These are phyloP conservation scores for Leptinotarsa defecta DNA, from an alignment of 1,140 invertebrate species.

Conservation along the genomic window DNA sequence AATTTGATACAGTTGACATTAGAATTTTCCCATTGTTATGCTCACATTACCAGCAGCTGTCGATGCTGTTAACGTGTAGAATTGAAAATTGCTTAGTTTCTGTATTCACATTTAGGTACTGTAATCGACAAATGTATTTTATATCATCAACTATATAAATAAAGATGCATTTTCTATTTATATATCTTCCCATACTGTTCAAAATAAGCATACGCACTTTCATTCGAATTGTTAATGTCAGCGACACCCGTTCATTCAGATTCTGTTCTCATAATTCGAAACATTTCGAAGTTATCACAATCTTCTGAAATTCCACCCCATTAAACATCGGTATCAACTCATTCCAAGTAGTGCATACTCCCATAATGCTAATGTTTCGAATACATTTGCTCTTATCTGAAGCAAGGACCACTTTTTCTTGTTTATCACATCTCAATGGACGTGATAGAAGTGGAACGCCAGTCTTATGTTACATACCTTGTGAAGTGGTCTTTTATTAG, in stretches of 20 bases:
- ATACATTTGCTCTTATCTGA: conserved; percentile 17
- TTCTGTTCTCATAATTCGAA: neutral
- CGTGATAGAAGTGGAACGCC: conserved; percentile 13
- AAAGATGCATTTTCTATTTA: no score
- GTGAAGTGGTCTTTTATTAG: conserved; percentile 23
- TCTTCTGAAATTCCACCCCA: conserved; percentile 10
- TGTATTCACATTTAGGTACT: no score
- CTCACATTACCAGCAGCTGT: no score
- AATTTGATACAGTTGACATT: no score
- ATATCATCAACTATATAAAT: no score
- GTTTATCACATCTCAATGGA: conserved; percentile 10
- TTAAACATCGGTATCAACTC: neutral
- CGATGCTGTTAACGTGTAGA: no score
- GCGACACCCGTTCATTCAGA: neutral
- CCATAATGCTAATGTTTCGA: conserved; percentile 13
- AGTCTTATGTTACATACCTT: conserved; percentile 19
- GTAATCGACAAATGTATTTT: no score
- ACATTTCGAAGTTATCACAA: conserved; percentile 10
- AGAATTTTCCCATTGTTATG: no score
- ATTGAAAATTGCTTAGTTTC: no score
- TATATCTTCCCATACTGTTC: no score
- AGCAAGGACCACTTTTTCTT: neutral
- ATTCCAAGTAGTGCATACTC: conserved; percentile 2
- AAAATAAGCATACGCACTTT: no score
- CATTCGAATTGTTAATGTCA: neutral